phyloP scores from a whole-genome alignment of 2,888 invertebrate genomes.

The Lydus trimaculatus region DNA sequence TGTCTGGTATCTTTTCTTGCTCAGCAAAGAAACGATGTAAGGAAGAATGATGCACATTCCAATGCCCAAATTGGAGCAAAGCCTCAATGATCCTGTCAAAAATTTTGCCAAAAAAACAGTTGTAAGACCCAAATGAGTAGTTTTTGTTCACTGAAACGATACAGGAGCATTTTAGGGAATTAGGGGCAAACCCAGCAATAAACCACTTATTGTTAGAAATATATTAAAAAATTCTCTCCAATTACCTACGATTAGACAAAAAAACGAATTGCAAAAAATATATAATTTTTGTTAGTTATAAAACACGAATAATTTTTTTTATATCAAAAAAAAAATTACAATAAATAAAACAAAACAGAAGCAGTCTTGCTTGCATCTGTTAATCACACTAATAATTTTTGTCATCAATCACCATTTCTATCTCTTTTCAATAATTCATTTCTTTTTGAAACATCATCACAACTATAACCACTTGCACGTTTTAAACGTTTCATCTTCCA shows the following conservation, averaged over 20 bases:
- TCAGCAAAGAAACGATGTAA: too few species aligned
- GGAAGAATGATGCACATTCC: too few species aligned
- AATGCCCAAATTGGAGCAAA: too few species aligned
- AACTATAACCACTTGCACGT: constrained; percentile 49
- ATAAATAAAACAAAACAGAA: background rate
- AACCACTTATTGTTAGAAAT: too few species aligned
- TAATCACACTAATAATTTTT: too few species aligned
- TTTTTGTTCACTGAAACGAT: too few species aligned
- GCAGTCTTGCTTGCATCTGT: background rate
- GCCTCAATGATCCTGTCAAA: too few species aligned
- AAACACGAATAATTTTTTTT: background rate
- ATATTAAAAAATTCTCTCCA: background rate
- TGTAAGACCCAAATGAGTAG: too few species aligned
- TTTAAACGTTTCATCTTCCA: constrained; percentile 51
- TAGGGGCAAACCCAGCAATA: background rate
- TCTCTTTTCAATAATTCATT: constrained; percentile 29
- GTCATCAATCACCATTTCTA: constrained; percentile 27
- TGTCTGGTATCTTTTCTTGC: too few species aligned
- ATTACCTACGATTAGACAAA: background rate
- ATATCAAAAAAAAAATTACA: background rate
- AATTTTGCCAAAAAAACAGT: too few species aligned
- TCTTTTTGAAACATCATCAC: constrained; percentile 53
- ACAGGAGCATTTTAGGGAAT: too few species aligned
- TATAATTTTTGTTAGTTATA: background rate
- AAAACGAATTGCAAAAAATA: background rate